Percentiles rank a stretch among this genome's conserved stretches.
These are phyloP conservation scores for Ispidina lecontei DNA, from an alignment of 2,797 vertebrate species.

Conservation along the genomic window DNA sequence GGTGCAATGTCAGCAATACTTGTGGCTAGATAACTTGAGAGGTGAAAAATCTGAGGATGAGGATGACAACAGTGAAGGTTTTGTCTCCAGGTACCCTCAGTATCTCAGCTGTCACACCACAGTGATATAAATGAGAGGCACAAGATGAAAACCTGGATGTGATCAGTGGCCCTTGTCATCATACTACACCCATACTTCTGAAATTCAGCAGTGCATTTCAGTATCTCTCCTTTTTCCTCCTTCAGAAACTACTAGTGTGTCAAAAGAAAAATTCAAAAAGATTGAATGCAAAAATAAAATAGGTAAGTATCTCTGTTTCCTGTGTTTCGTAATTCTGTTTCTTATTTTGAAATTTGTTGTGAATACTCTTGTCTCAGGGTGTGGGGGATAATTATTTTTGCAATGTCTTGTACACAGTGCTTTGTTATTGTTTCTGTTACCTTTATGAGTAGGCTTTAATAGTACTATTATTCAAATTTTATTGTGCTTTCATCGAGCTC, in stretches of 20 bases:
- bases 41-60: neutral
- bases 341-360: neutral
- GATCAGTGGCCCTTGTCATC: neutral
- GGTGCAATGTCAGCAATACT: neutral
- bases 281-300: neutral
- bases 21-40: neutral
- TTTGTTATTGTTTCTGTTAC: neutral
- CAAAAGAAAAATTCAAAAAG: neutral
- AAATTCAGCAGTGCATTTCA: neutral
- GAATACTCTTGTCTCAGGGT: neutral
- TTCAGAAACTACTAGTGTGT: neutral
- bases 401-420: neutral
- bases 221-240: neutral
- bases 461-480: neutral
- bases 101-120: neutral
- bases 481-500: neutral
- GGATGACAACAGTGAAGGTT: neutral
- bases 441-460: neutral
- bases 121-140: neutral
- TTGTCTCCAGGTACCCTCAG: neutral
- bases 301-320: neutral
- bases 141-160: neutral
- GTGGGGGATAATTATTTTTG: neutral
- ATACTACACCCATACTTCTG: neutral
- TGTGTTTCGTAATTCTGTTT: neutral